A percentile compares a stretch with the other conserved stretches of the same genome.
These are phyloP conservation scores for Spinibarbus caldwelli DNA, from an alignment of 2,797 vertebrate species.

Conservation along the genomic window DNA sequence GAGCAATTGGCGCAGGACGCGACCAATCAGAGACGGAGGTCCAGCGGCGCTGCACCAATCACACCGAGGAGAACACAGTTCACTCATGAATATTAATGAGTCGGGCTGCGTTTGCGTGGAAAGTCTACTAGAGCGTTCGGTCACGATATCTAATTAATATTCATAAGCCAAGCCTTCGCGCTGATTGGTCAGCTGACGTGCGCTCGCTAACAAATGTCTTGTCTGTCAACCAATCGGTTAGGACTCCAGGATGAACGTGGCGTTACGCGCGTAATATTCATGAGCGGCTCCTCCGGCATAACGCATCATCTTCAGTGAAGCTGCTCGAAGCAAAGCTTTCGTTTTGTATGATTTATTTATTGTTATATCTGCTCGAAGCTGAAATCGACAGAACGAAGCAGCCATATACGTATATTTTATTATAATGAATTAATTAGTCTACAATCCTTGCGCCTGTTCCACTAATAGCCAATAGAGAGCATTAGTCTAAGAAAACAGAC, in stretches of 20 bases:
- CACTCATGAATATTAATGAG: not conserved
- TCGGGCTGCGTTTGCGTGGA: not conserved
- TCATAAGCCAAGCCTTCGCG: not conserved
- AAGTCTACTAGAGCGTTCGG: not conserved
- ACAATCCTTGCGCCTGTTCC: not conserved
- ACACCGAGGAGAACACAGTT: not conserved
- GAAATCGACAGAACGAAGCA: too few relatives aligned
- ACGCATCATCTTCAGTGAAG: not conserved
- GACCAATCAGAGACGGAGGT: not conserved
- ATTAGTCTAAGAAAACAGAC: not conserved
- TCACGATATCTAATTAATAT: constrained; percentile 13
- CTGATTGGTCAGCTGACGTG: constrained; percentile 2
- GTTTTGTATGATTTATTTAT: too few relatives aligned
- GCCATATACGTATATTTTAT: too few relatives aligned
- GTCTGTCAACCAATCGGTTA: not conserved
- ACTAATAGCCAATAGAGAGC: not conserved
- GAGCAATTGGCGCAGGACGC: not conserved
- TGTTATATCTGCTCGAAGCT: not conserved
- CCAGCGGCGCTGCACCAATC: not conserved
- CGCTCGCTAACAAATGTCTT: not conserved
- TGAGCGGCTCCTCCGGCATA: not conserved
- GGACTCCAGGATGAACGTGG: not conserved
- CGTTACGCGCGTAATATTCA: not conserved
- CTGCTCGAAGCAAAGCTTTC: not conserved
- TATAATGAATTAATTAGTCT: too few relatives aligned